Base-by-base conservation (phyloP, 2,888 invertebrate species). In the Noctua pronuba region DNA sequence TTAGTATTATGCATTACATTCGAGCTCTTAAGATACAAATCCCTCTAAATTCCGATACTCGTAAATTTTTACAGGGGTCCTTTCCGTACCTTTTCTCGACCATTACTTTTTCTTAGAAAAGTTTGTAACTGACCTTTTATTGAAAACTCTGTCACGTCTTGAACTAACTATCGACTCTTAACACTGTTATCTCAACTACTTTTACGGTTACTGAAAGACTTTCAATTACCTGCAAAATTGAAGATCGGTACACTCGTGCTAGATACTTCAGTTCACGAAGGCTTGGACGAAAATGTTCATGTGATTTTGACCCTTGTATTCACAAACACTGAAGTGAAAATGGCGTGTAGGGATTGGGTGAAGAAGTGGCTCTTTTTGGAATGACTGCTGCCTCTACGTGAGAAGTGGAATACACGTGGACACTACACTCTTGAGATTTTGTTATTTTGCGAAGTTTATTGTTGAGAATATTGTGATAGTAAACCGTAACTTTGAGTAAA, bases 141-240 rank as follows among this genome's bases (percentile, higher is more conserved):
- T 49, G 58, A n/a, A 55, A 75, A 55, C n/a, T 38, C 1, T 18
- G n/a, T 73, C 80, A 83, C 86, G 73, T 80, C 60, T 64, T 24
- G 28, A 69, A 71, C 64, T 52, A 76, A 71, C 68, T 71, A 58
- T 80, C 28, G 41, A 41, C 62, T 66, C 67, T 35, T 71, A 73
- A 70, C 65, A 69, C 10, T 79, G 68, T 84, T 85, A 82, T 79
- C 66, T 70, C 75, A 83, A 79, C 74, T 77, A 76, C 73, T 75
- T 81, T 68, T 77, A 38, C 49, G 35, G 41, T 52, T 60, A 80
- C 75, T 81, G 64, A 65, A 82, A 79, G 69, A 81, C 82, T 84
- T 88, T 83, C 88, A 88, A 88, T 88, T 88, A 88, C 79, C 78
- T 75, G 82, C 82, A 83, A 89, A 89, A 88, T 89, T 89, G 84